Evolutionary conservation across 2,888 invertebrate species (phyloP), one percentile per base, ranked within the genome.

Genomic region (Barypeithes pellucidus): DNA sequence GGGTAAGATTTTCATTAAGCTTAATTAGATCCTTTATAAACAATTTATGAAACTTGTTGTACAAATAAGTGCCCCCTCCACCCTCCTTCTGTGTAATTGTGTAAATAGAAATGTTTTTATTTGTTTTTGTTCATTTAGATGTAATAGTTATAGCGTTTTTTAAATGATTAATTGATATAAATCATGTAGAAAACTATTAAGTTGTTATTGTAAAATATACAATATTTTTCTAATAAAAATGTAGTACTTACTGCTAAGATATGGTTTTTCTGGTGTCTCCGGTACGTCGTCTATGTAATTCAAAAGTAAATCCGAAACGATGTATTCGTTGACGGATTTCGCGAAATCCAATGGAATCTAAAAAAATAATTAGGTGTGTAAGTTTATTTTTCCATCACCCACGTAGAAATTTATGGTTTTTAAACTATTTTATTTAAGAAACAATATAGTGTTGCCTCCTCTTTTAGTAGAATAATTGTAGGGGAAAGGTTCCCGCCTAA

Each of bases 281-380:
- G 74, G 74, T 22, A 80, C 80, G 29, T 81, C 83, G 45, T 86
- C 85, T 1, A 86, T 82, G 67, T 81, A 84, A 59, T 84, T 81
- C 3, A 81, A 66, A 33, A 84, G 68, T 7, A 85, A 70, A 66
- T 85, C 85, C 33, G 77, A 79, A 0, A 84, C 79, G 50, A 80
- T 80, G 70, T 80, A 80, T 22, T 81, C 77, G 73, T 82, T 85
- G 24, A 85, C 74, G 65, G 82, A 79, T 70, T 78, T 79, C 29
- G 83, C 81, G 36, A 84, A 83, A 22, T 84, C 82, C 66, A 86
- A 43, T 5, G 85, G 85, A 71, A 85, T 82, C 85, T 85, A 75
- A 24, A 84, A 83, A 67, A 75, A n/a, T n/a, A n/a, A n/a, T n/a
- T n/a, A n/a, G n/a, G n/a, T n/a, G n/a, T n/a, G n/a, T n/a, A n/a